phyloP scores from a whole-genome alignment of 1,140 invertebrate species.

The Eumaeus atala region DNA sequence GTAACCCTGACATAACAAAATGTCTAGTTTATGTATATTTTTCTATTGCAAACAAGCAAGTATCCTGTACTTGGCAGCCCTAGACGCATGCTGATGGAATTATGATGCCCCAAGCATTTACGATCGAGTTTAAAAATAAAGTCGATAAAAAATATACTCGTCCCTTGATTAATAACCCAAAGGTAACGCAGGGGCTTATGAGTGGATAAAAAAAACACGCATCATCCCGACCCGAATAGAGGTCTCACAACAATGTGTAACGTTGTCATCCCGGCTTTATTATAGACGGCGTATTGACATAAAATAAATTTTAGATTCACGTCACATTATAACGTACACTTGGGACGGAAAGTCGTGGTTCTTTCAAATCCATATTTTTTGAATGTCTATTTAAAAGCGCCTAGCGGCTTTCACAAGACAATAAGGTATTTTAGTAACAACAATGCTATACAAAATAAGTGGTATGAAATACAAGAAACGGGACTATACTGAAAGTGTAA shows the following conservation, averaged over 20 bases:
- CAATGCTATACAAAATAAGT: too few species aligned
- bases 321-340: neutral
- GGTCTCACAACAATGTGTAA: slow-evolving; percentile 14
- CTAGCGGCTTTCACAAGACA: too few species aligned
- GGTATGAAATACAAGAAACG: too few species aligned
- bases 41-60: too few species aligned
- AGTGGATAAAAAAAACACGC: slow-evolving; percentile 41
- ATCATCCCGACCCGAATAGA: slow-evolving; percentile 49
- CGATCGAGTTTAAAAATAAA: slow-evolving; percentile 21
- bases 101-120: neutral
- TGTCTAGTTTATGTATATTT: too few species aligned
- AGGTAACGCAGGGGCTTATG: slow-evolving; percentile 32
- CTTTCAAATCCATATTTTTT: too few species aligned
- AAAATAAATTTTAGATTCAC: slow-evolving; percentile 6
- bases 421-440: too few species aligned
- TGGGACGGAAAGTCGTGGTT: too few species aligned
- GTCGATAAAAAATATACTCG: slow-evolving; percentile 27
- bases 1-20: too few species aligned
- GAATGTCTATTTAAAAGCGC: too few species aligned
- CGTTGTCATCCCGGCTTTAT: slow-evolving; percentile 1
- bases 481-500: too few species aligned
- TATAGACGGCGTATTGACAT: neutral
- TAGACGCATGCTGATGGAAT: too few species aligned
- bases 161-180: slow-evolving; percentile 51
- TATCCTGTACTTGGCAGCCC: neutral